Evolutionary conservation across 2,797 vertebrate species (phyloP), one percentile per base, ranked within the genome.

Genomic region (Diceros bicornis): DNA sequence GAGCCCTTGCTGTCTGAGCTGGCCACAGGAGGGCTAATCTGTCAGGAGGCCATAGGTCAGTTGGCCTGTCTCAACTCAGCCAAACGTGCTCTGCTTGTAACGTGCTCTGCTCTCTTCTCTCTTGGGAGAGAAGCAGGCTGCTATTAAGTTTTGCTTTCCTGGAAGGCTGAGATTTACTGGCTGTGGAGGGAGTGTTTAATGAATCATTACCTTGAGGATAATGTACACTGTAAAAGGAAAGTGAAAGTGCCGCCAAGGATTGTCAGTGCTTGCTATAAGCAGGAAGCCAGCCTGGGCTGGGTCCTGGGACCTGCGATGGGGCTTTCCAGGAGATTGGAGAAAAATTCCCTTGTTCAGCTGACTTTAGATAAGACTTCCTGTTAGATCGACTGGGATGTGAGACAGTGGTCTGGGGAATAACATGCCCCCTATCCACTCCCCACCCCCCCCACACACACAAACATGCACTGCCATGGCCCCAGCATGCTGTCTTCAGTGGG

Each of bases 281-380:
- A 79, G 41, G 64, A 91, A 91, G n/a, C 57, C 14, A 3, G 3
- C n/a, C 57, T 27, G 44, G 75, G 27, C 41, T 2, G 3, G 1
- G 41, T 55, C 71, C 59, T 27, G 72, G 23, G 25, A 52, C n/a
- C 25, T 6, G 1, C 11, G 6, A 4, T 0, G 77, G 97, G 91
- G 29, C 57, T 97, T 97, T 97, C 95, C 97, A 64, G 16, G 37
- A 79, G 44, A 50, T 1, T 1, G 7, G 64, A 71, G 82, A 61
- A 57, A 81, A 89, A 66, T 37, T 74, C 95, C 71, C 69, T 47
- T 4, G 16, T 27, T 32, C 50, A 34, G 10, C 11, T 52, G 34
- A 90, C 61, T 92, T 34, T 88, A 61, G 59, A 66, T 23, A 25
- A 17, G 21, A 62, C 64, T 96, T 93, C 61, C 77, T 41, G 55